Evolutionary conservation across 2,797 vertebrate genomes (phyloP).

Genomic region (Acipenser transmontanus): DNA sequence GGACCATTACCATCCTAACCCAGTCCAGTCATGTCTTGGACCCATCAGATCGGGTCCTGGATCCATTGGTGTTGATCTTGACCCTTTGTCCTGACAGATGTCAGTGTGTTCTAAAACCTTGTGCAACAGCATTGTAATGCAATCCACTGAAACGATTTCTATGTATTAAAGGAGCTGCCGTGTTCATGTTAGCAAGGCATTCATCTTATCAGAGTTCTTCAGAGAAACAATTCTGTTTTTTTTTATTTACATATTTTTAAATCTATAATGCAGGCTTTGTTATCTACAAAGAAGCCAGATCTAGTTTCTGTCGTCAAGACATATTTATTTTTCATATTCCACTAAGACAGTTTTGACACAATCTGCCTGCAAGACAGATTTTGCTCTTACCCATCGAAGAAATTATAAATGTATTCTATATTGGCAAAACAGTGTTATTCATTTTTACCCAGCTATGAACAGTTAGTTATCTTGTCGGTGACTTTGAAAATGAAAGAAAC

Average conservation of each 20-base stretch:
- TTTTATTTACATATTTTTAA: neutral
- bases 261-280: neutral
- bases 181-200: conserved; percentile 2
- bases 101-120: too few relatives aligned
- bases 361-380: conserved; percentile 2
- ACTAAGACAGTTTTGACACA: conserved; percentile 1
- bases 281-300: conserved; percentile 1
- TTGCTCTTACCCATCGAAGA: neutral
- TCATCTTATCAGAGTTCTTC: neutral
- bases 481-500: too few relatives aligned
- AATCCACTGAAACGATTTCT: neutral
- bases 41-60: too few relatives aligned
- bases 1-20: too few relatives aligned
- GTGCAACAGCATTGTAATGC: neutral
- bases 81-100: too few relatives aligned
- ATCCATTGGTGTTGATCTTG: too few relatives aligned
- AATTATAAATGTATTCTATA: conserved; percentile 4
- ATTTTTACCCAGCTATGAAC: neutral
- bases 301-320: neutral
- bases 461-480: neutral
- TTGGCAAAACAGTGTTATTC: neutral
- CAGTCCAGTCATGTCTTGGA: too few relatives aligned
- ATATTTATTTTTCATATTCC: conserved; percentile 1
- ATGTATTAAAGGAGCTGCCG: neutral
- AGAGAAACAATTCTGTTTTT: neutral